Conservation (phyloP, 2,888 invertebrate genomes). For the Caenorhabditis afra region DNA sequence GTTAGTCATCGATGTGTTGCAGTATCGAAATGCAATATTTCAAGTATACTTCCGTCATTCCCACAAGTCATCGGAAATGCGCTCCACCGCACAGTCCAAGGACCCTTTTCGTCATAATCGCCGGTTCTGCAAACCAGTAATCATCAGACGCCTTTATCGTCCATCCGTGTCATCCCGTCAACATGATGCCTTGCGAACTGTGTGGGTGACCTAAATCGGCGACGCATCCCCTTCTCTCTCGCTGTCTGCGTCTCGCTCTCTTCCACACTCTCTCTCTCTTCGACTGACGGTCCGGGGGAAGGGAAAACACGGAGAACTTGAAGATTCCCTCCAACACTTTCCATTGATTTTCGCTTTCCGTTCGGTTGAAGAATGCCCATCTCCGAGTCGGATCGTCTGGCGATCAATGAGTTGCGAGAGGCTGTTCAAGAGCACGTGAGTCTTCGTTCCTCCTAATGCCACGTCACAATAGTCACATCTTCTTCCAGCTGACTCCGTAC, state of each 20-base stretch:
- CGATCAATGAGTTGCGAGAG: conserved; percentile 68
- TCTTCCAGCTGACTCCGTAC: conserved; percentile 71
- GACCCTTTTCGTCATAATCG: neutral
- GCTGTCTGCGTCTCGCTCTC: conserved; percentile 17
- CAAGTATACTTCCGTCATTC: too few relatives aligned
- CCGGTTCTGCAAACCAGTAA: neutral
- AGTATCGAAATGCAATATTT: neutral
- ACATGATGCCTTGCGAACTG: conserved; percentile 24
- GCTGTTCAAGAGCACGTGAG: conserved; percentile 69
- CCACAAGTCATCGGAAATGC: too few relatives aligned
- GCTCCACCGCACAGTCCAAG: too few relatives aligned
- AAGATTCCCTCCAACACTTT: neutral
- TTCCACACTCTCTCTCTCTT: neutral
- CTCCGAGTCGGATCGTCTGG: conserved; percentile 60
- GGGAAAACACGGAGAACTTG: conserved; percentile 11
- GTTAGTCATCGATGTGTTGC: neutral
- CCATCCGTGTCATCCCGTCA: neutral
- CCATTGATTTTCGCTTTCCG: conserved; percentile 22
- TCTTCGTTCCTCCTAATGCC: neutral
- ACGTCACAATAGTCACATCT: neutral
- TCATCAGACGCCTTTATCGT: neutral
- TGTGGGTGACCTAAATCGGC: conserved; percentile 44
- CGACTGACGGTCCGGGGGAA: neutral
- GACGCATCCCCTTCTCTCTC: conserved; percentile 42
- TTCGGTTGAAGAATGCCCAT: conserved; percentile 52